Evolutionary conservation across 2,797 vertebrate genomes (phyloP).

Genomic region (Lutjanus argentimaculatus): DNA sequence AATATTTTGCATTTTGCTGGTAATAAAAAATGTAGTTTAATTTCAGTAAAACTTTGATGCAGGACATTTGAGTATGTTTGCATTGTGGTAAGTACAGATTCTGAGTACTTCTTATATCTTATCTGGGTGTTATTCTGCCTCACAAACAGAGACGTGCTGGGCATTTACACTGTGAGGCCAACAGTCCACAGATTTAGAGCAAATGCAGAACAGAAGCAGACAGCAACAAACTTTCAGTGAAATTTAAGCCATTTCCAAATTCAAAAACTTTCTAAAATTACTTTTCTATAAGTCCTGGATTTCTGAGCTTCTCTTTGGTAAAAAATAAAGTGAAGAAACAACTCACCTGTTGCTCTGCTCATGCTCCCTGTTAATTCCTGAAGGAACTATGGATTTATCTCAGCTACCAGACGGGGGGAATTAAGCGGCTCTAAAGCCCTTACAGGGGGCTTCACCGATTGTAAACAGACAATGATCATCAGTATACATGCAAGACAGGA

Average conservation of each 20-base stretch:
- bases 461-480: conserved; percentile 55
- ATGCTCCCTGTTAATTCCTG: conserved; percentile 5
- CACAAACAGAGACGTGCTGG: neutral
- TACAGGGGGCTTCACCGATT: conserved; percentile 53
- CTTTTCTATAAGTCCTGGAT: neutral
- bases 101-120: neutral
- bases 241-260: neutral
- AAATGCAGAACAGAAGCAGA: neutral
- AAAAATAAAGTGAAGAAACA: conserved; percentile 16
- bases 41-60: neutral
- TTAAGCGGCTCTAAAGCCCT: conserved; percentile 67
- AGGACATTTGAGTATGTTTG: neutral
- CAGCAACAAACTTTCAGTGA: neutral
- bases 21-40: neutral
- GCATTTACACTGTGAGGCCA: neutral
- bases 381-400: conserved; percentile 50
- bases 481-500: conserved; percentile 22
- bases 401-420: conserved; percentile 50
- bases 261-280: neutral
- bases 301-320: neutral
- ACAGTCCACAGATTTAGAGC: neutral
- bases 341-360: conserved; percentile 68
- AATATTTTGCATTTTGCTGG: too few species aligned
- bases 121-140: neutral
- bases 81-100: neutral